phyloP scores from a whole-genome alignment of 2,113 vertebrate species.

The Falcunculus frontatus region DNA sequence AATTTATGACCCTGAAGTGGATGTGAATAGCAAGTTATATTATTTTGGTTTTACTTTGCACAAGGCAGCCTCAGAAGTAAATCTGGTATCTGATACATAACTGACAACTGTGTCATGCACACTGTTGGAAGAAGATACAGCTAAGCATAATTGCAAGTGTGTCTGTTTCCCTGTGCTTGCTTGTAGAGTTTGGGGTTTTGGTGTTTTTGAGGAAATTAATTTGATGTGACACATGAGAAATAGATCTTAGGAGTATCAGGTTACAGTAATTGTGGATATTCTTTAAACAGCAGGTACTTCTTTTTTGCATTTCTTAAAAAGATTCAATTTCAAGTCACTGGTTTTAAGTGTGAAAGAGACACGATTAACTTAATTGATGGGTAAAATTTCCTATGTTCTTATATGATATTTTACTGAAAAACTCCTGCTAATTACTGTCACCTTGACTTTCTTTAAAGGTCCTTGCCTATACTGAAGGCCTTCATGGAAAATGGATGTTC shows the following conservation, averaged over 20 bases:
- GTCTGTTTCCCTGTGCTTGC: neutral
- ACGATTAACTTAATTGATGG: neutral
- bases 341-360: neutral
- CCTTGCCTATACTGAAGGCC: slow-evolving; percentile 91
- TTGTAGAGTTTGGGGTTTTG: neutral
- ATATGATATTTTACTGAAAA: neutral
- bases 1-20: neutral
- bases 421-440: neutral
- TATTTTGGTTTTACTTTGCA: neutral
- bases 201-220: neutral
- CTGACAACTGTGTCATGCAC: neutral
- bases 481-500: slow-evolving; percentile 99
- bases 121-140: neutral
- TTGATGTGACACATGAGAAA: neutral
- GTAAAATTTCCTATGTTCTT: neutral
- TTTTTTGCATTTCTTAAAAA: neutral
- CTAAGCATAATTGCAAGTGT: neutral
- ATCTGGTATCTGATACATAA: neutral
- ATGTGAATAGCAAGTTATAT: neutral
- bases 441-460: slow-evolving; percentile 73
- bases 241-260: neutral
- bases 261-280: neutral
- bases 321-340: neutral
- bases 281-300: neutral
- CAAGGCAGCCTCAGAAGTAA: neutral